phyloP scores from a whole-genome alignment of 1,140 invertebrate genomes.

The Brachystomella parvula region DNA sequence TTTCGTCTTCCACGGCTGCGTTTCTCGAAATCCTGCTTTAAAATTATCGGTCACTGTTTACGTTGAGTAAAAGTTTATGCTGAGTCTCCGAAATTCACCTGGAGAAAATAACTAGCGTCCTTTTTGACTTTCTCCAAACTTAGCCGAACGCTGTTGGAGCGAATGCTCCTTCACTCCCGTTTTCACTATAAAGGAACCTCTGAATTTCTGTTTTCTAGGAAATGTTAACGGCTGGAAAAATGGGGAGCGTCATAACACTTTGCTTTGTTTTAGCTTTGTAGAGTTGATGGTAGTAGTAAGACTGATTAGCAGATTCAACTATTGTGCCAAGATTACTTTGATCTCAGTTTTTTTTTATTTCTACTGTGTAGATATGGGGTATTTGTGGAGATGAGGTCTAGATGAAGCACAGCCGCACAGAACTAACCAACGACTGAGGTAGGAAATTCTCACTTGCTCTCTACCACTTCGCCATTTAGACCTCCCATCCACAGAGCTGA shows the following conservation, averaged over 20 bases:
- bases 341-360: not conserved
- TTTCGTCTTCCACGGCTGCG: too few relatives aligned
- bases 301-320: not conserved
- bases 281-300: not conserved
- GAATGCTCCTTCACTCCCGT: too few relatives aligned
- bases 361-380: not conserved
- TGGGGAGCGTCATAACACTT: not conserved
- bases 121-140: too few relatives aligned
- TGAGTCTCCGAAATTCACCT: too few relatives aligned
- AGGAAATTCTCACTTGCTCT: not conserved
- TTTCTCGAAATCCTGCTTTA: too few relatives aligned
- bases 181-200: too few relatives aligned
- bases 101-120: too few relatives aligned
- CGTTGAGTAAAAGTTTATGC: too few relatives aligned
- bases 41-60: too few relatives aligned
- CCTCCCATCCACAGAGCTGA: slow-evolving; percentile 3
- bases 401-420: slow-evolving; percentile 5
- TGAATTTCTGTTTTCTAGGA: too few relatives aligned
- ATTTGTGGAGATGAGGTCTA: not conserved
- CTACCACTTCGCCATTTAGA: not conserved
- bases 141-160: too few relatives aligned
- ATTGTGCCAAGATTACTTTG: not conserved
- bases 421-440: slow-evolving; percentile 2
- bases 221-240: not conserved
- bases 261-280: not conserved